phyloP scores from a whole-genome alignment of 2,797 vertebrate genomes.

The Enteromius trimaculatus region DNA sequence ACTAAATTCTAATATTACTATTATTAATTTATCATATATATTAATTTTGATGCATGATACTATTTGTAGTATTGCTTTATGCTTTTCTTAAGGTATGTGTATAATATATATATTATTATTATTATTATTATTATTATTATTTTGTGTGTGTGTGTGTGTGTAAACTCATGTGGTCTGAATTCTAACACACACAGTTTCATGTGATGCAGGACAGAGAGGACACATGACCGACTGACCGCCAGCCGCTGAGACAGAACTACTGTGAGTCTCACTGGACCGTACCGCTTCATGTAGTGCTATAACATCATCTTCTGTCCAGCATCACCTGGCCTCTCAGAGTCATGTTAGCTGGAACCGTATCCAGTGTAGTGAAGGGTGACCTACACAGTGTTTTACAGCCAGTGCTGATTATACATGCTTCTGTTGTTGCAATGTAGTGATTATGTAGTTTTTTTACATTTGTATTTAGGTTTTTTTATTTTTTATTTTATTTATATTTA shows the following conservation, averaged over 20 bases:
- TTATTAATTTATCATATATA: background rate
- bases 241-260: conserved; percentile 57
- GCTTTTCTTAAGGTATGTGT: background rate
- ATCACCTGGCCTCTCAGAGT: background rate
- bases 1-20: background rate
- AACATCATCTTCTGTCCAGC: background rate
- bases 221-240: conserved; percentile 64
- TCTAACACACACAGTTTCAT: conserved; percentile 64
- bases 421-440: too few species aligned
- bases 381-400: background rate
- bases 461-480: too few species aligned
- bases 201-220: conserved; percentile 67
- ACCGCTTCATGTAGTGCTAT: background rate
- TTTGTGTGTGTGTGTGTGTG: background rate
- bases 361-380: background rate
- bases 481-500: too few species aligned
- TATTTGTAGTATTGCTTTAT: background rate
- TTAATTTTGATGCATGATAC: background rate
- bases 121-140: too few species aligned
- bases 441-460: background rate
- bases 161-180: conserved; percentile 52
- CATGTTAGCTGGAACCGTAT: background rate
- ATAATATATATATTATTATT: too few species aligned
- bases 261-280: background rate
- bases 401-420: too few species aligned